Base-by-base conservation (phyloP, 2,888 invertebrate genomes). In the Dendrolimus pini region DNA sequence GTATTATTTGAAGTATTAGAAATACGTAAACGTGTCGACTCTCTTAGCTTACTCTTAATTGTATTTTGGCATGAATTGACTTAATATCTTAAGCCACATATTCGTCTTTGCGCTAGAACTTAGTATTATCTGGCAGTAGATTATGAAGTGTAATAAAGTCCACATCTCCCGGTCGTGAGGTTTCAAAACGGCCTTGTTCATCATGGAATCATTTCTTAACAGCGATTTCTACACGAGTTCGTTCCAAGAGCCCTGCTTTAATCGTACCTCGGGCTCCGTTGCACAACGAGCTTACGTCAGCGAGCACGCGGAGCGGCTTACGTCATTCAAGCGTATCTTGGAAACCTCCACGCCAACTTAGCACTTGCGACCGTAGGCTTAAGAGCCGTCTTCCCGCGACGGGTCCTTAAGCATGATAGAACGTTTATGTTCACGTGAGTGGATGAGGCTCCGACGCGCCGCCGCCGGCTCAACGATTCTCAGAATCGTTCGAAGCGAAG, bases 261-360 rank as follows among this genome's bases (percentile, higher is more conserved):
- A 85, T 80, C 79, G 83, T 86, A 88, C 84, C 88, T 86, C 83
- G 75, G 79, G 85, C 86, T 85, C 73, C 82, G 86, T 89, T 90
- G 89, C 89, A 89, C 90, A 90, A 90, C 89, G 82, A 85, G 89
- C 89, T 90, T 90, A 90, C 89, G 89, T 90, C 89, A 89, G 89
- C 89, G 79, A 82, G 81, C 87, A 80, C 79, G 82, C 83, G 77
- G 75, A 83, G 84, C 83, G 83, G 86, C 86, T 90, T 90, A 90
- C 89, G 89, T 90, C 89, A 90, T 83, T 82, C 81, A 75, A 81
- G 85, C 85, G 82, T 81, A 74, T 74, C 76, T 67, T 64, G 64
- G 9, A 61, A 66, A 64, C 69, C 68, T 71, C 63, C 83, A 76
- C 69, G 74, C 78, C 62, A 87, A 83, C 67, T 77, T 86, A 70